These are phyloP conservation scores for Lates calcarifer DNA, from an alignment of 2,113 vertebrate species.

Conservation along the genomic window DNA sequence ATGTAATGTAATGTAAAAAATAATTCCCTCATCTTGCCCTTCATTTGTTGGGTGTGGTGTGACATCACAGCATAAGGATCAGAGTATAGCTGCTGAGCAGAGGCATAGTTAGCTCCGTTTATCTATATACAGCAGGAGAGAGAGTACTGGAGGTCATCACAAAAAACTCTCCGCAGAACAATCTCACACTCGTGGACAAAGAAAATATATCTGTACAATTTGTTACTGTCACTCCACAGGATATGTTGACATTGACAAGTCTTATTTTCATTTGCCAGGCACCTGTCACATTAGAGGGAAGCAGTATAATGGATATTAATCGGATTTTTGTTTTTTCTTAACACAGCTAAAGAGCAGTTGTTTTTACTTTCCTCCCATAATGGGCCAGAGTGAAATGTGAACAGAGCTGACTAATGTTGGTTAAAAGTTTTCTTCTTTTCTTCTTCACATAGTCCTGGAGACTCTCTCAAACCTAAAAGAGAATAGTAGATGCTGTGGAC, in stretches of 20 bases:
- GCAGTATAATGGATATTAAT: constrained; percentile 2
- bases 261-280: constrained; percentile 2
- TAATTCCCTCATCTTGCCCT: constrained; percentile 56
- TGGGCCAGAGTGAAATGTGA: not conserved
- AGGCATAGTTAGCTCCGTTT: constrained; percentile 38
- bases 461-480: not conserved
- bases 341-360: not conserved
- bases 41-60: constrained; percentile 25
- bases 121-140: constrained; percentile 36
- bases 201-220: constrained; percentile 68
- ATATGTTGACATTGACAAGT: constrained; percentile 8
- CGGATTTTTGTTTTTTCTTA: not conserved
- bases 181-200: constrained; percentile 26
- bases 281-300: constrained; percentile 38
- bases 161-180: constrained; percentile 1
- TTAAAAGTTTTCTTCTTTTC: not conserved
- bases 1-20: constrained; percentile 49
- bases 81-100: constrained; percentile 30
- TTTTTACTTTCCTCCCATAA: not conserved
- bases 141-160: not conserved
- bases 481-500: not conserved
- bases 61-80: constrained; percentile 47
- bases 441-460: not conserved
- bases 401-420: not conserved
- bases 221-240: constrained; percentile 36